A percentile compares a stretch with the other conserved stretches of the same genome.
These are phyloP conservation scores for Nematolebias whitei DNA, from an alignment of 2,113 vertebrate genomes.

Conservation along the genomic window DNA sequence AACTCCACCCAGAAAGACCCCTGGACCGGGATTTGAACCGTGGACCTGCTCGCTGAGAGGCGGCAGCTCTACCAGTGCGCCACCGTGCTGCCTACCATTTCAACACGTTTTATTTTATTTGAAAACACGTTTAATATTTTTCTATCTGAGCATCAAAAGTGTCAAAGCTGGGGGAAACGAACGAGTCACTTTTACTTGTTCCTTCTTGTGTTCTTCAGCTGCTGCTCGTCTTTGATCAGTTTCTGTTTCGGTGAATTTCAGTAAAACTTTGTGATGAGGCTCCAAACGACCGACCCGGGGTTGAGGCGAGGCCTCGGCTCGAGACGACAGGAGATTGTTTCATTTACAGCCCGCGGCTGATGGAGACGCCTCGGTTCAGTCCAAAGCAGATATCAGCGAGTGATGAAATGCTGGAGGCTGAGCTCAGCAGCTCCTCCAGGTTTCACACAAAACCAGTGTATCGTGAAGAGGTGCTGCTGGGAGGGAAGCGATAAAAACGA, in stretches of 20 bases:
- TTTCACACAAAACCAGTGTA: slow-evolving; percentile 68
- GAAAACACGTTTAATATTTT: not conserved
- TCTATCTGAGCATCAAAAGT: not conserved
- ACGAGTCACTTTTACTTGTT: not conserved
- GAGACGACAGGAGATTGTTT: slow-evolving; percentile 37
- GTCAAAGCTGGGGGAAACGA: not conserved
- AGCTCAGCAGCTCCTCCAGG: slow-evolving; percentile 36
- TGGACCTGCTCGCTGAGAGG: too few species aligned
- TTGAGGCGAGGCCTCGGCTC: slow-evolving; percentile 48
- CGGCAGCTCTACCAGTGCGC: too few species aligned
- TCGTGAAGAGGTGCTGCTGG: slow-evolving; percentile 38
- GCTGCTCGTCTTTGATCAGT: slow-evolving; percentile 38
- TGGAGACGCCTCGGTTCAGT: slow-evolving; percentile 47
- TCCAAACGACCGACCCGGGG: slow-evolving; percentile 18
- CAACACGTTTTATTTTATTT: too few species aligned
- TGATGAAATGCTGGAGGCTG: slow-evolving; percentile 48
- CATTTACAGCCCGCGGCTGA: slow-evolving; percentile 22
- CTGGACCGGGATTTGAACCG: too few species aligned
- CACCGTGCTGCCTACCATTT: too few species aligned
- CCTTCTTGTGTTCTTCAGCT: not conserved
- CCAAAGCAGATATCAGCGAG: slow-evolving; percentile 65
- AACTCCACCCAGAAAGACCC: too few species aligned
- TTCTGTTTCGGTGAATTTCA: slow-evolving; percentile 49
- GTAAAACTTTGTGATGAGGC: slow-evolving; percentile 30
- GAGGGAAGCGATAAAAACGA: slow-evolving; percentile 9